phyloP scores from a whole-genome alignment of 1,140 invertebrate genomes.

The Caligus rogercresseyi region DNA sequence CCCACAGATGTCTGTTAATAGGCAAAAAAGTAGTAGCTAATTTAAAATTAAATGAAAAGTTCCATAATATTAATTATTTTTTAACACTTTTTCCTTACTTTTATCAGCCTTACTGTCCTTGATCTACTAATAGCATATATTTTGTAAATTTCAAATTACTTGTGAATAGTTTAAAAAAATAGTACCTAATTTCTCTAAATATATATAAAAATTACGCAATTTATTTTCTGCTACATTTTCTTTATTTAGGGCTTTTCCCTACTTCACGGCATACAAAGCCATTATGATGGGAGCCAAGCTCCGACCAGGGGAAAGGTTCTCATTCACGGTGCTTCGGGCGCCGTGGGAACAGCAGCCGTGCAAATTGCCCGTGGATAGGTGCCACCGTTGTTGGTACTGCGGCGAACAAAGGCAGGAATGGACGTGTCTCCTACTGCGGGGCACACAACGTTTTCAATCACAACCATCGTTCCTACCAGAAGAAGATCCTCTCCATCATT shows the following conservation, averaged over 20 bases:
- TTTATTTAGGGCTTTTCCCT: slow-evolving; percentile 37
- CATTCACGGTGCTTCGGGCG: slow-evolving; percentile 44
- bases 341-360: slow-evolving; percentile 39
- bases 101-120: no score
- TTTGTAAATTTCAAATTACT: no score
- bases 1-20: no score
- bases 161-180: no score
- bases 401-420: slow-evolving; percentile 34
- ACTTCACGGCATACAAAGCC: slow-evolving; percentile 39
- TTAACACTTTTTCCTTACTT: no score
- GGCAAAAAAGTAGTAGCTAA: no score
- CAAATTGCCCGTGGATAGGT: slow-evolving; percentile 35
- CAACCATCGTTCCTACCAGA: slow-evolving; percentile 22
- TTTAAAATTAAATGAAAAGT: no score
- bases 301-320: slow-evolving; percentile 33
- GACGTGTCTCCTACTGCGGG: slow-evolving; percentile 30
- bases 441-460: slow-evolving; percentile 20
- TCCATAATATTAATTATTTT: no score
- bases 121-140: no score
- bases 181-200: no score
- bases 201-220: no score
- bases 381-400: slow-evolving; percentile 33
- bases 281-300: slow-evolving; percentile 31
- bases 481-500: slow-evolving; percentile 24
- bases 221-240: slow-evolving; percentile 31